phyloP scores from a whole-genome alignment of 2,113 vertebrate species.

The Cebus imitator region DNA sequence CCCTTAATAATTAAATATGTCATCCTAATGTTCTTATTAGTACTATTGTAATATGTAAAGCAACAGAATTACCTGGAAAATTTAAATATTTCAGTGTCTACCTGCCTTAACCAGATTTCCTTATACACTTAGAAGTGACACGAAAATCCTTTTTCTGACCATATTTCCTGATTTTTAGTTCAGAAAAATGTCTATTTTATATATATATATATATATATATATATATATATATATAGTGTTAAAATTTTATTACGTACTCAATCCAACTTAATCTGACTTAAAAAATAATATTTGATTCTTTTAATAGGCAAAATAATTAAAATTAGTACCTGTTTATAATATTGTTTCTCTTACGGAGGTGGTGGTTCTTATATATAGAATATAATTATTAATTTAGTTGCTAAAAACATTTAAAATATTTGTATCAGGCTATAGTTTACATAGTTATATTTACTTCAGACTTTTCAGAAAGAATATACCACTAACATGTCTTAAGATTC shows the following conservation, averaged over 20 bases:
- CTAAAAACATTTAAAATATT: neutral
- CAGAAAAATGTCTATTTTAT: neutral
- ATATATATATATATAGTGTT: neutral
- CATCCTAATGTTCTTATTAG: neutral
- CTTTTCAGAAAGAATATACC: neutral
- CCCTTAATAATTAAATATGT: neutral
- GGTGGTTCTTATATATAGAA: neutral
- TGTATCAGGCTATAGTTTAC: neutral
- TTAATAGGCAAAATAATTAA: neutral
- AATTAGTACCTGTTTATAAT: neutral
- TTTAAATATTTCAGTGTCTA: neutral
- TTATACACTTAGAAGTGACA: neutral
- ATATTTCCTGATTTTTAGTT: conserved; percentile 2
- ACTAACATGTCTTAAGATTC: neutral
- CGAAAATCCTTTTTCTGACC: neutral
- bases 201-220: neutral
- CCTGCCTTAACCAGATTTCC: neutral
- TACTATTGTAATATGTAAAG: neutral
- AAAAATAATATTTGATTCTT: neutral
- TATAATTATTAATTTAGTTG: neutral
- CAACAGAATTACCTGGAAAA: neutral
- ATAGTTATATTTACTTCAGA: neutral
- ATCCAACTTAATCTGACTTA: neutral
- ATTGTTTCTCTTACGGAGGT: neutral
- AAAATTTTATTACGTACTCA: neutral